phyloP scores from a whole-genome alignment of 2,113 vertebrate species.

The Podarcis raffonei region DNA sequence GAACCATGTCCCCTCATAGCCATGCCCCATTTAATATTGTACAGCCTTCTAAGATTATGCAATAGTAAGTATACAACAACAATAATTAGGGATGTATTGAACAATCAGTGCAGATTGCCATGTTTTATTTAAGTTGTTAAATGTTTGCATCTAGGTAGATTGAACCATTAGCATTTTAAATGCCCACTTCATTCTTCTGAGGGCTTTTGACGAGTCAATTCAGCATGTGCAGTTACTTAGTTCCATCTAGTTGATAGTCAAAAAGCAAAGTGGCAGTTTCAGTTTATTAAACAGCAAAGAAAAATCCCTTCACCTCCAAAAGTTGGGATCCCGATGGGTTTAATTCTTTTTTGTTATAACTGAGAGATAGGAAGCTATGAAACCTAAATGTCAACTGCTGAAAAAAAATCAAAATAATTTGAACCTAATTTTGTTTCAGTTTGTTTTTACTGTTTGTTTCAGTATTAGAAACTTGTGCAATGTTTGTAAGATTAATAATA shows the following conservation, averaged over 20 bases:
- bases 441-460: conserved; percentile 20
- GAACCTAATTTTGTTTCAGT: neutral
- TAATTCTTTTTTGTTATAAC: neutral
- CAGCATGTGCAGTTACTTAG: conserved; percentile 42
- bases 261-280: conserved; percentile 32
- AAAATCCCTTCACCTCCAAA: conserved; percentile 30
- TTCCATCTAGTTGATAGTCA: conserved; percentile 45
- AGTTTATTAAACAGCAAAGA: conserved; percentile 42
- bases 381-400: neutral
- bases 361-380: neutral
- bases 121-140: no score
- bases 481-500: conserved; percentile 11
- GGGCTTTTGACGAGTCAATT: conserved; percentile 49
- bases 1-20: no score
- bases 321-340: neutral
- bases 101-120: no score
- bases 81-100: no score
- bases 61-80: no score
- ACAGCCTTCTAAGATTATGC: no score
- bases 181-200: neutral
- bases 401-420: conserved; percentile 14
- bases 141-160: no score
- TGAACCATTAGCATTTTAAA: conserved; percentile 55
- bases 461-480: conserved; percentile 5
- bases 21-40: no score